Percentiles rank a stretch among this genome's conserved stretches.
These are phyloP conservation scores for Drosophila pseudoananassae DNA, from an alignment of 1,140 invertebrate species.

Conservation along the genomic window DNA sequence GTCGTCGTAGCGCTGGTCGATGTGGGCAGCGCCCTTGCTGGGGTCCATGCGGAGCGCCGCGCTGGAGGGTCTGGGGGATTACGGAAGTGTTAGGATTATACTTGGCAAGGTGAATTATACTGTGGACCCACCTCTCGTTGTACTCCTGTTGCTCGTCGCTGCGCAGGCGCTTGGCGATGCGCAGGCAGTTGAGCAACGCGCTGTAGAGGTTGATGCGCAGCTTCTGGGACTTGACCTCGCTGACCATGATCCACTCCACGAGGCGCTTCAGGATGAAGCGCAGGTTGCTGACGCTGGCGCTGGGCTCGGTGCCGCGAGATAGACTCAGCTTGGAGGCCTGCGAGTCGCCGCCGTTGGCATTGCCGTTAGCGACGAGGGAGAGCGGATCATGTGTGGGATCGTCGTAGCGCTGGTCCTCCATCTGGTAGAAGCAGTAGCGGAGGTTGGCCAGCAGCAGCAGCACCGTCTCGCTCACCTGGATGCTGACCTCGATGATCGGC, in stretches of 20 bases:
- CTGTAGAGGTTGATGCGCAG: slow-evolving; percentile 94
- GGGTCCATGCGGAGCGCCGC: slow-evolving; percentile 87
- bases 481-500: slow-evolving; percentile 88
- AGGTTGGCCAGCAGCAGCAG: slow-evolving; percentile 89
- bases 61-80: slow-evolving; percentile 22
- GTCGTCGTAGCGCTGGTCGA: slow-evolving; percentile 17
- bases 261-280: slow-evolving; percentile 89
- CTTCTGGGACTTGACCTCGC: slow-evolving; percentile 90
- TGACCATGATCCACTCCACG: slow-evolving; percentile 89
- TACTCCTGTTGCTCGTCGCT: slow-evolving; percentile 60
- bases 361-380: neutral
- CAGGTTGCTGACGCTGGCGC: slow-evolving; percentile 86
- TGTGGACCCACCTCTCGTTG: slow-evolving; percentile 51
- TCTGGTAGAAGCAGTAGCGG: slow-evolving; percentile 86
- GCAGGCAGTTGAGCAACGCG: slow-evolving; percentile 90
- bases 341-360: slow-evolving; percentile 47
- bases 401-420: slow-evolving; percentile 44
- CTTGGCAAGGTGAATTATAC: neutral
- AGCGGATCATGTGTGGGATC: slow-evolving; percentile 22
- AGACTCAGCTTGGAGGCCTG: slow-evolving; percentile 4
- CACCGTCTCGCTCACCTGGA: slow-evolving; percentile 88
- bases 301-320: slow-evolving; percentile 32
- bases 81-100: no score
- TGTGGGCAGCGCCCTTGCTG: slow-evolving; percentile 69
- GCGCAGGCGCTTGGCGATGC: slow-evolving; percentile 87